These are phyloP conservation scores for Brienomyrus longianalis DNA, from an alignment of 2,113 vertebrate species.

Conservation along the genomic window DNA sequence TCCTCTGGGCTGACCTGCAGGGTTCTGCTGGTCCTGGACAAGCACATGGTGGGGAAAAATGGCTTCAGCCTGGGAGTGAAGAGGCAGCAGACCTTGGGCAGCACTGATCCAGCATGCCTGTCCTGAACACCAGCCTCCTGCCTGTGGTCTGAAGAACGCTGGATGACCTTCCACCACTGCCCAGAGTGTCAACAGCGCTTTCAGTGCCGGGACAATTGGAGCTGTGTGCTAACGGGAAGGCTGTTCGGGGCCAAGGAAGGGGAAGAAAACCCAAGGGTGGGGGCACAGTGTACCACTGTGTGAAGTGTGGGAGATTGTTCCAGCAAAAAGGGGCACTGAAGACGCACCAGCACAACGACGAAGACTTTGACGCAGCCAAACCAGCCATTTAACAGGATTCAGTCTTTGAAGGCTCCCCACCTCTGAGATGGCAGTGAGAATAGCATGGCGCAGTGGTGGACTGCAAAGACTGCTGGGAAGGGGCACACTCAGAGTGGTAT, in stretches of 20 bases:
- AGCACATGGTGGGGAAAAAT: conserved; percentile 7
- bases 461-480: background rate
- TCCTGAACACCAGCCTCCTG: background rate
- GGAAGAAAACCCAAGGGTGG: background rate
- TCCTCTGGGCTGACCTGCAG: too few species aligned
- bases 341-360: conserved; percentile 33
- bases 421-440: background rate
- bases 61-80: background rate
- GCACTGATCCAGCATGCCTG: background rate
- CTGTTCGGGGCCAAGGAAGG: background rate
- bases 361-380: conserved; percentile 50
- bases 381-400: background rate
- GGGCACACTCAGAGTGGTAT: background rate
- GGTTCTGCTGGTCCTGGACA: background rate
- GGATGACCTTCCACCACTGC: conserved; percentile 14
- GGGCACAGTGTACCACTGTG: conserved; percentile 11
- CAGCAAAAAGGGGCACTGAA: background rate
- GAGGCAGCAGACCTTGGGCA: background rate
- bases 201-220: background rate
- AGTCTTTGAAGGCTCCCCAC: conserved; percentile 1
- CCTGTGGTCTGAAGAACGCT: conserved; percentile 2
- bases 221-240: background rate
- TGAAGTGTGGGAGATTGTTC: conserved; percentile 8
- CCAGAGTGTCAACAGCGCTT: conserved; percentile 12
- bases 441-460: background rate